These are phyloP conservation scores for Oncorhynchus gorbuscha DNA, from an alignment of 2,113 vertebrate genomes.

Conservation along the genomic window DNA sequence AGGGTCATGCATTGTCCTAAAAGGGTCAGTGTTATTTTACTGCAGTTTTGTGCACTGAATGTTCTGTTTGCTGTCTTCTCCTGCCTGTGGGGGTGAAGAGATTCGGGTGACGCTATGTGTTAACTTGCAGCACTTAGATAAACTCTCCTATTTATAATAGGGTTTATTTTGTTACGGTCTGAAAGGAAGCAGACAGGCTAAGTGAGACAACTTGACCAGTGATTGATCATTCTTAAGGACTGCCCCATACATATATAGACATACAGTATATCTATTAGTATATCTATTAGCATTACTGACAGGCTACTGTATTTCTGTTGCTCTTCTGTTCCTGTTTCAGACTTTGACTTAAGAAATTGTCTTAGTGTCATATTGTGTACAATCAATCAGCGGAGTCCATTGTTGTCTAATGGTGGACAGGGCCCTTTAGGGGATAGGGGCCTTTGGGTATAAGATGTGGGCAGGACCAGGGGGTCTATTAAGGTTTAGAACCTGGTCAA, in stretches of 20 bases:
- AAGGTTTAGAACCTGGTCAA: constrained; percentile 15
- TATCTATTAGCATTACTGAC: neutral
- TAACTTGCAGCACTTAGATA: constrained; percentile 19
- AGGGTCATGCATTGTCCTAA: constrained; percentile 75
- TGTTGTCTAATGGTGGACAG: neutral
- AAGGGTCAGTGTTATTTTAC: constrained; percentile 75
- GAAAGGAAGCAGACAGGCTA: constrained; percentile 6
- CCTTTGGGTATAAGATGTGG: neutral
- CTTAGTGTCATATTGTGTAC: neutral
- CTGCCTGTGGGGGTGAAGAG: constrained; percentile 60
- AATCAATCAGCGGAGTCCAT: neutral
- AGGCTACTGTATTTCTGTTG: constrained; percentile 19
- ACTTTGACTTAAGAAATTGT: neutral
- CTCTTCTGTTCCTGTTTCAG: constrained; percentile 8
- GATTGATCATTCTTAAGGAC: neutral
- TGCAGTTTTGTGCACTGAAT: constrained; percentile 77
- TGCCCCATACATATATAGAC: neutral
- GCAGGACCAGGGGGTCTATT: neutral
- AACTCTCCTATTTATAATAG: constrained; percentile 50
- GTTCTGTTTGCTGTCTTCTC: constrained; percentile 75
- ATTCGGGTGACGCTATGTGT: constrained; percentile 22
- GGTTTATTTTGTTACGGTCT: constrained; percentile 25
- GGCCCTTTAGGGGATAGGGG: neutral
- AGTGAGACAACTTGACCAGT: constrained; percentile 32
- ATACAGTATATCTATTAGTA: neutral